Base-by-base conservation (phyloP, 2,888 invertebrate genomes). In the Drosophila paracracens region DNA sequence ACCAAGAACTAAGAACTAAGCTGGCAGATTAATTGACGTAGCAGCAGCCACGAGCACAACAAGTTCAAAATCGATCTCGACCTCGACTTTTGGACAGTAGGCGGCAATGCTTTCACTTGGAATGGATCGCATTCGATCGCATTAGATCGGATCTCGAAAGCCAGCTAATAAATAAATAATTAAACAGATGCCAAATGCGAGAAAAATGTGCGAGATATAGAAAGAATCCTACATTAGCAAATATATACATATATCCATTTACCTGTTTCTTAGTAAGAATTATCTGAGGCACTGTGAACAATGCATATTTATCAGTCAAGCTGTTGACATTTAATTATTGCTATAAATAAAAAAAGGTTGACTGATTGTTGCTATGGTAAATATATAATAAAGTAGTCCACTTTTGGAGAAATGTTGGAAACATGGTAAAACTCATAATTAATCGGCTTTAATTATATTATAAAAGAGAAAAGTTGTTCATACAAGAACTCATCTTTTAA, bases 101-200 rank as follows among this genome's bases (percentile, higher is more conserved):
- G 69, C 65, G 57, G 29, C 50, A 33, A 48, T 60, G 70, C 77
- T 74, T 77, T 79, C 76, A 79, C 76, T 76, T 59, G 35, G 11
- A 77, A 35, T 18, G 16, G 27, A 68, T 51, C 54, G 50, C 46
- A 57, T 35, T 5, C 16, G 21, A 51, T 31, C 16, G 18, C 18
- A 51, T 38, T 50, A n/a, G 13, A 77, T 27, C 16, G 21, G 29
- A 68, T 48, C 29, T 46, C 29, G 21, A 35, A 58, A 69, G 46
- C 13, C 36, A 67, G 56, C 50, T 63, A 67, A 57, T 48, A 67
- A 67, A 57, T 48, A 67, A 64, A 62, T 48, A 72, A 56, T 71
- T 63, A 48, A 64, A 52, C 31, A 36, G 50, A 53, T 25, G 16
- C 16, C 36, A 50, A 18, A 5, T 50, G n/a, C 2, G 16, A 29